A percentile compares a stretch with the other conserved stretches of the same genome.
Evolutionary conservation across 2,888 invertebrate species (phyloP).

Genomic region (Campopleginae sp.): DNA sequence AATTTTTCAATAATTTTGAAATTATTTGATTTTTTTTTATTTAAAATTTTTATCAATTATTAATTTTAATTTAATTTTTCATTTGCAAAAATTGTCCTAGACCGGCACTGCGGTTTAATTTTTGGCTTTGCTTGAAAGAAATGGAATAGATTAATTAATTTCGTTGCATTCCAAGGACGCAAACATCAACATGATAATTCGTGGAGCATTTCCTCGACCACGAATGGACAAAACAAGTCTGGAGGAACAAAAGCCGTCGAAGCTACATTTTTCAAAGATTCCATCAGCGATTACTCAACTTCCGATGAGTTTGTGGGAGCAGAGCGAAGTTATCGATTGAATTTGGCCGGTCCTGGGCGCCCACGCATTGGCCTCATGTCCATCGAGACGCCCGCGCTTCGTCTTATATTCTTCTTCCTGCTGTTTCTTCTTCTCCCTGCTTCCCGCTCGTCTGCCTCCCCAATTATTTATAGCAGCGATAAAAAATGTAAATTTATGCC

Average conservation of each 20-base stretch:
- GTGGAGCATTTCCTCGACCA: neutral
- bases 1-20: no score
- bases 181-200: no score
- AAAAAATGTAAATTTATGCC: slow-evolving; percentile 37
- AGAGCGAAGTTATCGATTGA: neutral
- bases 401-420: slow-evolving; percentile 25
- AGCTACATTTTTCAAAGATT: neutral
- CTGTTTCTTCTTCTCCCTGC: slow-evolving; percentile 14
- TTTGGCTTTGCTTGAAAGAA: no score
- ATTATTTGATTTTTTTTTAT: no score
- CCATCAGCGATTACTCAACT: neutral
- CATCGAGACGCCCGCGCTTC: slow-evolving; percentile 30
- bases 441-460: slow-evolving; percentile 13
- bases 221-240: neutral
- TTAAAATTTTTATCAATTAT: no score
- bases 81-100: no score
- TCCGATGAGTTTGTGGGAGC: neutral
- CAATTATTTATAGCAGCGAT: slow-evolving; percentile 39
- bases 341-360: neutral
- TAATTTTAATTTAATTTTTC: no score
- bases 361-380: neutral
- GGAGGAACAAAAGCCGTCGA: neutral
- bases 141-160: no score
- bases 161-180: no score
- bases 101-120: no score